Base-by-base conservation (phyloP, 2,888 invertebrate species). In the Drosophila nigricruria region DNA sequence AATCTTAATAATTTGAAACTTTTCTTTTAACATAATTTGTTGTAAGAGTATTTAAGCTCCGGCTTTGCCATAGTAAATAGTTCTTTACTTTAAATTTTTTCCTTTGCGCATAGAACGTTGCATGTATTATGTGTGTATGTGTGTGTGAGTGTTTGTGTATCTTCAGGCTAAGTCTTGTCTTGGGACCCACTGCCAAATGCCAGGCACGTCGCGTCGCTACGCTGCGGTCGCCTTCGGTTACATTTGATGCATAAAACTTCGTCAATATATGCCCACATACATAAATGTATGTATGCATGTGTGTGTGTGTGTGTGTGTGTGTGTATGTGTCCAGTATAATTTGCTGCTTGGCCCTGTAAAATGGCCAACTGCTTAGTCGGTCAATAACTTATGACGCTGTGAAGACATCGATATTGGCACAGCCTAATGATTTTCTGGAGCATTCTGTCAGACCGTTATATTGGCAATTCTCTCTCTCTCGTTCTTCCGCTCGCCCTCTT, bases 201-300 rank as follows among this genome's bases (percentile, higher is more conserved):
- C 64, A 77, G 38, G 79, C 90, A 89, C 89, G 82, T 88, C 70
- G 70, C 89, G 82, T 88, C 70, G 70, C 58, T 69, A 36, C 54
- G 63, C 53, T 69, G 65, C 47, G 65, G 73, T 79, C 72, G 88
- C 88, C 86, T 77, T 79, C 75, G 87, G 84, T 82, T 87, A 84
- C 81, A 87, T 83, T 88, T 81, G 82, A 80, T 88, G 88, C 88
- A 86, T 78, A 86, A 81, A 80, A 59, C 88, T 77, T 77, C 66
- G 81, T 77, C 88, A 80, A 86, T 67, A 70, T 57, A 25, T 50
- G 40, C 30, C 30, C 50, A 43, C 30, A 42, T 43, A 36, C 34
- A 59, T 32, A 25, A 9, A 18, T 36, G 10, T 25, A 20, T 25
- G n/a, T 30, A 47, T 38, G 23, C 14, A 32, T 69, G 45, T 73